Evolutionary conservation across 1,140 invertebrate genomes (phyloP).

Genomic region (Fopius arisanus): DNA sequence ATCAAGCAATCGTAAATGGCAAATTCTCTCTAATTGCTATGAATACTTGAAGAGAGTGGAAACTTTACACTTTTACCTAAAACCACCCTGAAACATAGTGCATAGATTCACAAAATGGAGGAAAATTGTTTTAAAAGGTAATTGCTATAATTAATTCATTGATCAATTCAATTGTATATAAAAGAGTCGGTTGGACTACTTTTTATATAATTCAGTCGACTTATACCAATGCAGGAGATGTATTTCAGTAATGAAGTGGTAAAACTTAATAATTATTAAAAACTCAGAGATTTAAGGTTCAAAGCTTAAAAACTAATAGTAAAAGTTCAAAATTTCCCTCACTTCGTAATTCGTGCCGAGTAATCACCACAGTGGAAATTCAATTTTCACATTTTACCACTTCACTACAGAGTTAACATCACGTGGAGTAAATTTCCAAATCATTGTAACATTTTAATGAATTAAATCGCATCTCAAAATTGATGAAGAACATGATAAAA

Average conservation of each 20-base stretch:
- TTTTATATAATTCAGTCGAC: constrained; percentile 26
- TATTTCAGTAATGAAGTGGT: background rate
- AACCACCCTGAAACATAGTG: background rate
- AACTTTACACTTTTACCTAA: background rate
- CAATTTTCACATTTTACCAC: background rate
- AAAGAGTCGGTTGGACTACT: background rate
- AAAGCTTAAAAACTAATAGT: too few species aligned
- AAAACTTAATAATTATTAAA: background rate
- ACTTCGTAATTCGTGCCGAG: background rate
- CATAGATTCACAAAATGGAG: background rate
- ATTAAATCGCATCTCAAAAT: background rate
- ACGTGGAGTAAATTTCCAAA: background rate
- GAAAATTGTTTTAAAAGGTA: constrained; percentile 37
- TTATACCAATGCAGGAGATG: background rate
- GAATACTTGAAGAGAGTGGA: background rate
- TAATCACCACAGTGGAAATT: background rate
- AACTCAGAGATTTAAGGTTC: too few species aligned
- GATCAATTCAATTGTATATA: background rate
- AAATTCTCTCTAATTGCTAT: background rate
- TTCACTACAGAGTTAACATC: background rate
- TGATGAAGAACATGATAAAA: background rate
- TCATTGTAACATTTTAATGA: too few species aligned
- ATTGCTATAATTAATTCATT: constrained; percentile 28
- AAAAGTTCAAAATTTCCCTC: too few species aligned
- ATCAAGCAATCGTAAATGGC: background rate